Percentiles rank a stretch among this genome's conserved stretches.
Evolutionary conservation across 2,113 vertebrate species (phyloP).

Genomic region (Microtus pennsylvanicus): DNA sequence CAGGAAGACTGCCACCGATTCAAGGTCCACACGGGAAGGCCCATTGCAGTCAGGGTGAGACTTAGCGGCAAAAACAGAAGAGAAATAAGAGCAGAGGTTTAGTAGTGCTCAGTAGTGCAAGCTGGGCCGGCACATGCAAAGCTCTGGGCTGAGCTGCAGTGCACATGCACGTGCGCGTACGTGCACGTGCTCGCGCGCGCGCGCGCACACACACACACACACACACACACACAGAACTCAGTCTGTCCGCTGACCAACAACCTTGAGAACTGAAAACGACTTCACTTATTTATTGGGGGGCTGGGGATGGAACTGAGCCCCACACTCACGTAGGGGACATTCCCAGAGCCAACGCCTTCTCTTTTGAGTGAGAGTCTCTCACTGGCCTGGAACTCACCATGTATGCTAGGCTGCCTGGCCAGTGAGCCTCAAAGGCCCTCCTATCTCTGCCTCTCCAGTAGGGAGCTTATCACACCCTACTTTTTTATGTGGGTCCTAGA

Average conservation of each 20-base stretch:
- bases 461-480: not conserved
- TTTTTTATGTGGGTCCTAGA: not conserved
- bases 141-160: not conserved
- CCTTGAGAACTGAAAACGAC: not conserved
- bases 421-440: not conserved
- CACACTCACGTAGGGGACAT: not conserved
- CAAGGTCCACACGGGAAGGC: not conserved
- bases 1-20: not conserved
- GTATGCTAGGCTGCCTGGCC: too few species aligned
- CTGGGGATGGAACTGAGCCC: not conserved
- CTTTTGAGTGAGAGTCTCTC: not conserved
- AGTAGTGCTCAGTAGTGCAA: not conserved
- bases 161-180: fast-evolving
- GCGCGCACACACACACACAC: too few species aligned
- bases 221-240: too few species aligned
- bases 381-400: not conserved
- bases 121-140: not conserved
- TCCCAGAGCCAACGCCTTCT: not conserved
- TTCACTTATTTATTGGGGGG: not conserved
- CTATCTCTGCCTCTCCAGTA: not conserved
- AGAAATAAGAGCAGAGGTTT: not conserved
- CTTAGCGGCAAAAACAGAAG: not conserved
- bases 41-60: not conserved
- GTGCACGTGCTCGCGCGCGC: fast-evolving
- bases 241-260: not conserved